Percentiles rank a stretch among this genome's conserved stretches.
These are phyloP conservation scores for Marmota flaviventris DNA, from an alignment of 2,113 vertebrate species.

Conservation along the genomic window DNA sequence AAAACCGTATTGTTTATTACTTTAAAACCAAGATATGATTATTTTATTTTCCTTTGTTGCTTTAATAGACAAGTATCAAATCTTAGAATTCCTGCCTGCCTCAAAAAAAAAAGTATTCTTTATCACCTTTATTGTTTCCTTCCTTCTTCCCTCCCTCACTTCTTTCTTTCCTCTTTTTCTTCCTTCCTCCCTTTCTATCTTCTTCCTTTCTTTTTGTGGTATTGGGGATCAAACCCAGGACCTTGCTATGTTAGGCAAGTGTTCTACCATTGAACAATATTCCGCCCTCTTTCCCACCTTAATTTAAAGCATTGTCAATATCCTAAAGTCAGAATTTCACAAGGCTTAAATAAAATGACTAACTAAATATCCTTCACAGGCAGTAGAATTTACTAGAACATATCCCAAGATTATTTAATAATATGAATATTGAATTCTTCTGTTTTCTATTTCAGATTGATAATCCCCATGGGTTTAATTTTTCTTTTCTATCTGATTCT, in stretches of 20 bases:
- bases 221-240: not conserved
- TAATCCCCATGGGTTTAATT: not conserved
- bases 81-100: slow-evolving; percentile 68
- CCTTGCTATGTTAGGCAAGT: no score
- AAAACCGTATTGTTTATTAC: slow-evolving; percentile 75
- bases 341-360: not conserved
- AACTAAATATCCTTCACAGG: not conserved
- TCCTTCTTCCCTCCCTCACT: not conserved
- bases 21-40: slow-evolving; percentile 67
- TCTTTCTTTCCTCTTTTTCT: not conserved
- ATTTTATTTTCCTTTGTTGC: slow-evolving; percentile 80
- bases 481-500: not conserved
- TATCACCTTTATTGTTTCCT: not conserved
- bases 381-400: not conserved
- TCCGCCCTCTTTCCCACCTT: slow-evolving; percentile 14
- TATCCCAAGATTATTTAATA: not conserved
- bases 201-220: not conserved
- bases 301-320: slow-evolving; percentile 63
- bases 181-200: no score
- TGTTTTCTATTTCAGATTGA: not conserved
- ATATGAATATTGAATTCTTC: not conserved
- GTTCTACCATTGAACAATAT: not conserved
- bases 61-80: slow-evolving; percentile 78
- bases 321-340: not conserved
- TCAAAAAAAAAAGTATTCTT: slow-evolving; percentile 67